Conservation (phyloP, 1,140 invertebrate genomes). For the Neotoxoptera formosana region DNA sequence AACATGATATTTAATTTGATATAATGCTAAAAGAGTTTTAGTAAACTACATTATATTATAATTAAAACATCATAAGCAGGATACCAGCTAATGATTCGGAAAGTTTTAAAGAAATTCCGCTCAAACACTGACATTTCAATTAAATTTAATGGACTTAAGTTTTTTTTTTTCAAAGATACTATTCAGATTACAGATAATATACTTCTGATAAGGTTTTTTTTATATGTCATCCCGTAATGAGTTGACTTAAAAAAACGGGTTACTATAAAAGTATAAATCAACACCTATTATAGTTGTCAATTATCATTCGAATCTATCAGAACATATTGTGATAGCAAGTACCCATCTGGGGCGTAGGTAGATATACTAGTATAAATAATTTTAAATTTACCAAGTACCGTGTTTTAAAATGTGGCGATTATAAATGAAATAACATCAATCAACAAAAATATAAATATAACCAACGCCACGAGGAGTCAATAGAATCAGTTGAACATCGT, state of each 20-base stretch:
- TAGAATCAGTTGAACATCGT: too few relatives aligned
- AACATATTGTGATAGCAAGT: too few relatives aligned
- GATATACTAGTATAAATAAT: too few relatives aligned
- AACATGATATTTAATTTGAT: background rate
- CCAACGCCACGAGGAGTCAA: too few relatives aligned
- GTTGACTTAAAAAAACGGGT: background rate
- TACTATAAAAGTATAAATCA: background rate
- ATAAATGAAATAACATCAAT: too few relatives aligned
- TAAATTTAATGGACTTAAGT: background rate
- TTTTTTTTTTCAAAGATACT: background rate
- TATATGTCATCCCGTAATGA: background rate
- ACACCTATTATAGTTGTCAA: background rate
- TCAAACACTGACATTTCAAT: background rate
- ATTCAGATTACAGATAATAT: background rate
- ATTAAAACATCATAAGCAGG: background rate
- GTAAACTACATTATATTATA: background rate
- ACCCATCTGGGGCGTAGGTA: too few relatives aligned
- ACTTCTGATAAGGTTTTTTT: background rate
- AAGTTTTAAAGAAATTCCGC: background rate
- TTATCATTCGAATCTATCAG: too few relatives aligned
- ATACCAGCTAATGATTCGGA: background rate
- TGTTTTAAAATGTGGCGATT: too few relatives aligned
- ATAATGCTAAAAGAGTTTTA: background rate
- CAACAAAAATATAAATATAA: too few relatives aligned
- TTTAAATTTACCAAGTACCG: too few relatives aligned